Evolutionary conservation across 2,888 invertebrate genomes (phyloP).

Genomic region (Synergus umbraculus): DNA sequence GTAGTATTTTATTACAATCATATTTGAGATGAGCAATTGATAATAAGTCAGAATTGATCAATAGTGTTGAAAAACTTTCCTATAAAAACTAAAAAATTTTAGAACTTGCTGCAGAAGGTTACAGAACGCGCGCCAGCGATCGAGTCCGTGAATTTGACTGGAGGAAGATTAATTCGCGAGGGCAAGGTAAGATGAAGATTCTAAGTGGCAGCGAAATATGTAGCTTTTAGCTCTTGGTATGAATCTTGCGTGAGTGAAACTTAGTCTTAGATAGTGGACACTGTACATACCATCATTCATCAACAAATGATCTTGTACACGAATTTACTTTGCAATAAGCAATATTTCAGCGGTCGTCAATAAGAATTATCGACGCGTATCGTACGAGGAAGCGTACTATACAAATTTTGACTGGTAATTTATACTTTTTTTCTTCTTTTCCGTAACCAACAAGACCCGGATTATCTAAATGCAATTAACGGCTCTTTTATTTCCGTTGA

Average conservation of each 20-base stretch:
- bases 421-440: slow-evolving; percentile 36
- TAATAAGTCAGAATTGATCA: not conserved
- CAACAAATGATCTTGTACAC: slow-evolving; percentile 47
- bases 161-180: slow-evolving; percentile 96
- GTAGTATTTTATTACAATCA: slow-evolving; percentile 60
- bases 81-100: slow-evolving; percentile 68
- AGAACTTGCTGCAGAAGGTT: slow-evolving; percentile 95
- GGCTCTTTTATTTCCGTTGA: slow-evolving; percentile 1
- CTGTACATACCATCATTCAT: slow-evolving; percentile 53
- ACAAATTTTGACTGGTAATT: slow-evolving; percentile 37
- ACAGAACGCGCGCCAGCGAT: slow-evolving; percentile 96
- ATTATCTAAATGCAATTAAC: slow-evolving; percentile 38
- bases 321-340: slow-evolving; percentile 55
- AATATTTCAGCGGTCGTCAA: slow-evolving; percentile 64
- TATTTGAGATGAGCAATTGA: not conserved
- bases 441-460: slow-evolving; percentile 16
- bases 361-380: slow-evolving; percentile 26
- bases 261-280: slow-evolving; percentile 56
- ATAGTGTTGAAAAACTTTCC: not conserved
- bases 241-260: slow-evolving; percentile 69
- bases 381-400: slow-evolving; percentile 32
- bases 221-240: slow-evolving; percentile 65
- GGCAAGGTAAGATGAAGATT: slow-evolving; percentile 93
- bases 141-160: slow-evolving; percentile 96
- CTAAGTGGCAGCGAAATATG: slow-evolving; percentile 81